Conservation (phyloP, 2,113 vertebrate genomes). For the Apodemus speciosus region DNA sequence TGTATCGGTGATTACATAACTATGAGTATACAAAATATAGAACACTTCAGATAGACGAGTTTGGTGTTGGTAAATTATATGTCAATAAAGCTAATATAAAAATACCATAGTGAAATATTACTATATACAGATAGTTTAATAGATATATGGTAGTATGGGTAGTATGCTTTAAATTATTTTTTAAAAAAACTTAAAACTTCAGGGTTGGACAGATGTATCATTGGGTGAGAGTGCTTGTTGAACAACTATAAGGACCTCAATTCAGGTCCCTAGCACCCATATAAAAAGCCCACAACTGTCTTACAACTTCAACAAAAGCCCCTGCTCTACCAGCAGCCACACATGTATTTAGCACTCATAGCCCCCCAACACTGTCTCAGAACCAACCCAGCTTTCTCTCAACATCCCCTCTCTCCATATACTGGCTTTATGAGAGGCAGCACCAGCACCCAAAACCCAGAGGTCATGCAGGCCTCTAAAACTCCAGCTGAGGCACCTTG, state of each 20-base stretch:
- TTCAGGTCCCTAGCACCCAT: background rate
- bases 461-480: background rate
- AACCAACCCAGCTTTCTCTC: background rate
- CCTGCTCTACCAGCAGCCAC: background rate
- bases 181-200: background rate
- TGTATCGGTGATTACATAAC: background rate
- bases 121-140: background rate
- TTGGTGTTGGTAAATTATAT: background rate
- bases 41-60: background rate
- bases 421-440: background rate
- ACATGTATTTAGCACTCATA: background rate
- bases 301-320: background rate
- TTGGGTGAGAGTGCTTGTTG: background rate
- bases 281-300: background rate
- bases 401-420: background rate
- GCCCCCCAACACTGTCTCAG: background rate
- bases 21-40: slow-evolving; percentile 14
- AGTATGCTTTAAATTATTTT: background rate
- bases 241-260: too few species aligned
- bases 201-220: background rate
- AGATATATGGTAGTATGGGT: background rate
- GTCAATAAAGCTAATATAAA: slow-evolving; percentile 27
- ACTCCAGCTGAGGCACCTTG: background rate
- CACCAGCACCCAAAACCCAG: background rate
- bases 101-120: background rate